Base-by-base conservation (phyloP, 2,888 invertebrate genomes). In the Mallateleia sp. region DNA sequence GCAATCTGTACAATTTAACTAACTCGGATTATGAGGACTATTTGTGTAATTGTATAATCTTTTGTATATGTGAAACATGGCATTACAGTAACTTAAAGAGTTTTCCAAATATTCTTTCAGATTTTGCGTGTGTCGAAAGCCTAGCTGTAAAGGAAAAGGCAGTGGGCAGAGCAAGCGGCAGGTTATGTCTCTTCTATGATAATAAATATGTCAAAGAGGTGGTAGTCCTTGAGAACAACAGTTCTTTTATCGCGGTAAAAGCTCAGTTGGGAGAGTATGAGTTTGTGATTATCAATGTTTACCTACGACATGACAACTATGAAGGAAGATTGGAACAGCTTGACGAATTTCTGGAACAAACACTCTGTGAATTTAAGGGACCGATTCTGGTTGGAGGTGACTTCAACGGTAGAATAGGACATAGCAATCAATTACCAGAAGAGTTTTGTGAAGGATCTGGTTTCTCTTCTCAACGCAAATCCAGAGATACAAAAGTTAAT, bases 51-150 rank as follows among this genome's bases (percentile, higher is more conserved):
- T 52, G 56, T 11, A 15, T 14, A 8, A 18, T 72, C 28, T 22
- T 72, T 24, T 72, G 72, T 47, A 8, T 74, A 9, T 34, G 22
- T 4, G 60, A 74, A 18, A 74, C 74, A 2, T 74, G 74, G 74
- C 60, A 60, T 14, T 50, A 20, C 14, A n/a, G 18, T 0, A 20
- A 4, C 20, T 42, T 47, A 2, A 28, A n/a, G 47, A 66, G 47
- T 5, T 24, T 47, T 15, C 64, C 64, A 1, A 22, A n/a, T 47
- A 14, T 47, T 47, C 25, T 66, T 66, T 22, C 24, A 66, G 47
- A 42, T 6, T 66, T 66, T 47, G 47, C 38, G 1, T 66, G 64
- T 66, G 18, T 66, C 2, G 28, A 66, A 5, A 66, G 64, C 18
- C 25, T 25, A 2, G 38, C 14, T 2, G 2, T 38, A 38, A 38